Evolutionary conservation across 1,140 invertebrate species (phyloP).

Genomic region (Eulimnadia texana): DNA sequence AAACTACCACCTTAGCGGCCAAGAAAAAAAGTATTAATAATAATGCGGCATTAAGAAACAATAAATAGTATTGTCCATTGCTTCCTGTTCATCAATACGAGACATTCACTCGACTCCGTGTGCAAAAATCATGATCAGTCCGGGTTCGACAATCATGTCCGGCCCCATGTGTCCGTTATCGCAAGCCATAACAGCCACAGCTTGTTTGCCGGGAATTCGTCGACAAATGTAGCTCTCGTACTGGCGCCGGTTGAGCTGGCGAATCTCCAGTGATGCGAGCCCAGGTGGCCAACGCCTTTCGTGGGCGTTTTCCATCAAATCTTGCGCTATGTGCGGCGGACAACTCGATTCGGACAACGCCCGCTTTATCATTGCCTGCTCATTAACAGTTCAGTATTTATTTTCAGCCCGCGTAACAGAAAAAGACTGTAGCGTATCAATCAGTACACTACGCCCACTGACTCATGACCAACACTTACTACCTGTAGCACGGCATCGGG

Average conservation of each 20-base stretch:
- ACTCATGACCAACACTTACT: too few species aligned
- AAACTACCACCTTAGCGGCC: too few species aligned
- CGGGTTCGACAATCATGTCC: constrained; percentile 89
- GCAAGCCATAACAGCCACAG: constrained; percentile 82
- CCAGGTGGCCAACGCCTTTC: constrained; percentile 87
- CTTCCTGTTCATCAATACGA: not conserved
- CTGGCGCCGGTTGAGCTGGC: constrained; percentile 75
- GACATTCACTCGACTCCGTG: constrained; percentile 67
- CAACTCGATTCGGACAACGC: constrained; percentile 82
- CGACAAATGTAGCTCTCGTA: constrained; percentile 92
- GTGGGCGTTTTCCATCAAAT: constrained; percentile 93
- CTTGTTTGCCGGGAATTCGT: constrained; percentile 84
- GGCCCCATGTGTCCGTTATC: constrained; percentile 90
- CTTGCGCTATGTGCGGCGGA: constrained; percentile 78
- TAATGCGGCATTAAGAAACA: not conserved
- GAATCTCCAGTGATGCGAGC: constrained; percentile 77
- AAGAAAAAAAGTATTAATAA: too few species aligned
- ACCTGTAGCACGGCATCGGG: constrained; percentile 86
- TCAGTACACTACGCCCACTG: too few species aligned
- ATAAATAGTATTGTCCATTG: not conserved
- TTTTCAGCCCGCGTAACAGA: not conserved
- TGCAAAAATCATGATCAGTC: constrained; percentile 97
- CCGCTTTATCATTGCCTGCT: constrained; percentile 77
- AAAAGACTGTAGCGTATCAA: too few species aligned
- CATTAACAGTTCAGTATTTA: constrained; percentile 18